phyloP scores from a whole-genome alignment of 2,113 vertebrate genomes.

The Sorex fumeus region DNA sequence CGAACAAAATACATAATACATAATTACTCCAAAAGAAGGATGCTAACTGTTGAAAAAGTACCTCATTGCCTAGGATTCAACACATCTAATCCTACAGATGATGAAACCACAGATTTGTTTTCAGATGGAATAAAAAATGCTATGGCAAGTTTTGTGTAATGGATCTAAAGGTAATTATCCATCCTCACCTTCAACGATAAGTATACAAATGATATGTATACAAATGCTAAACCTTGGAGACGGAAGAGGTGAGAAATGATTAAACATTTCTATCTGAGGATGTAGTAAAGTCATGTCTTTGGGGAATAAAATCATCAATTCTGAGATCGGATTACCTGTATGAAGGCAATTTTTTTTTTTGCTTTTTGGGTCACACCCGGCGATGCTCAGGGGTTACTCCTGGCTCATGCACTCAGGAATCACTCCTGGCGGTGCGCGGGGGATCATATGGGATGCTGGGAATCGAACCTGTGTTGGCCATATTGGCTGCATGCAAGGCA shows the following conservation, averaged over 20 bases:
- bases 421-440: too few species aligned
- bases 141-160: neutral
- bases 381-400: too few species aligned
- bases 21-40: neutral
- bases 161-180: neutral
- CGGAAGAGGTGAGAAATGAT: neutral
- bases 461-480: too few species aligned
- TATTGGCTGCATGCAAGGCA: too few species aligned
- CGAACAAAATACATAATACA: neutral
- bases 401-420: too few species aligned
- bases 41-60: neutral
- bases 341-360: too few species aligned
- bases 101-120: neutral
- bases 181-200: neutral
- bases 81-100: neutral
- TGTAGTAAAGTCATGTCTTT: neutral
- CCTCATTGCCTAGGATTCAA: neutral
- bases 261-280: neutral
- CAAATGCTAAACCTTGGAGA: neutral
- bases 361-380: too few species aligned
- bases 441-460: too few species aligned
- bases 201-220: neutral
- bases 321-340: too few species aligned
- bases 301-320: too few species aligned
- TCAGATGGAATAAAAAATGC: neutral